These are phyloP conservation scores for Canis aureus DNA, from an alignment of 2,113 vertebrate genomes.

Conservation along the genomic window DNA sequence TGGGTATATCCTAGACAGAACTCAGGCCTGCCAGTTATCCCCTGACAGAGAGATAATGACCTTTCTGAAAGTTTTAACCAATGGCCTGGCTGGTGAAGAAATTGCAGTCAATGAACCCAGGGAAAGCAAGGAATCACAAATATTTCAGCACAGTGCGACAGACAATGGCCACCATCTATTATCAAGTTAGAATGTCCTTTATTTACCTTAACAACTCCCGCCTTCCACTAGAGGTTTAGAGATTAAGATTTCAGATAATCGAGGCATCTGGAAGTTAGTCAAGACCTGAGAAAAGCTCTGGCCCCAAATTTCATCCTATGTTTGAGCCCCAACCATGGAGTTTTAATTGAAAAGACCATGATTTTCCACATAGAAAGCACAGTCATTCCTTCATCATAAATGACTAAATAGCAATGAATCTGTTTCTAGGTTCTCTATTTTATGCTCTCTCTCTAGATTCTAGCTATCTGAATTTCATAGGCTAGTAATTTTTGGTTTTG, in stretches of 20 bases:
- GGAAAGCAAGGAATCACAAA: not conserved
- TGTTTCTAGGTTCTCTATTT: not conserved
- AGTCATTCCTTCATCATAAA: not conserved
- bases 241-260: not conserved
- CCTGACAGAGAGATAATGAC: not conserved
- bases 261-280: not conserved
- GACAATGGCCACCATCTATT: not conserved
- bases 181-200: not conserved
- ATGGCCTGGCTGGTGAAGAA: not conserved
- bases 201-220: not conserved
- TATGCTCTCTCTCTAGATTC: not conserved
- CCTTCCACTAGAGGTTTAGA: not conserved
- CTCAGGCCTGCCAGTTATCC: not conserved
- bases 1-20: not conserved
- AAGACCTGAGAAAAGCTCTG: not conserved
- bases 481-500: not conserved
- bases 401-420: not conserved
- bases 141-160: not conserved
- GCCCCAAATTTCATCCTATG: not conserved
- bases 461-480: not conserved
- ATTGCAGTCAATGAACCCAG: not conserved
- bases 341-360: slow-evolving; percentile 14
- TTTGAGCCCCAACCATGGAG: not conserved
- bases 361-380: not conserved
- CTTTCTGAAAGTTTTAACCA: slow-evolving; percentile 6